Percentiles rank a stretch among this genome's conserved stretches.
phyloP scores from a whole-genome alignment of 2,888 invertebrate genomes.

The Prenolepis imparis region DNA sequence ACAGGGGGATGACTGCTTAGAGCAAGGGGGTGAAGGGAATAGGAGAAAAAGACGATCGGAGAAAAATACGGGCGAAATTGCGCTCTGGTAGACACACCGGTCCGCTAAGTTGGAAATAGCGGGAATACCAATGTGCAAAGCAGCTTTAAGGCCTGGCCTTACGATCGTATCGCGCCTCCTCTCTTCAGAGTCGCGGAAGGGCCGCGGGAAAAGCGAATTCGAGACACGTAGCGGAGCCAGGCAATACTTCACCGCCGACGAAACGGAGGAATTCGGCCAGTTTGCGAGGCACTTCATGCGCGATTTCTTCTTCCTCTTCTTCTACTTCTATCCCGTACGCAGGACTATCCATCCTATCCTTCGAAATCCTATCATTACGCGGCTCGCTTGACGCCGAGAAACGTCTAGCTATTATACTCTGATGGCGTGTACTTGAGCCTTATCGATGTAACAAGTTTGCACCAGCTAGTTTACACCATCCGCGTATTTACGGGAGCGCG shows the following conservation, averaged over 20 bases:
- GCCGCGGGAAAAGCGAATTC: conserved; percentile 71
- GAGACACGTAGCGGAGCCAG: conserved; percentile 77
- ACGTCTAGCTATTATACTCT: conserved; percentile 31
- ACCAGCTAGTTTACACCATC: conserved; percentile 5
- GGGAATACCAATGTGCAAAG: conserved; percentile 78
- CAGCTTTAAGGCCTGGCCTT: conserved; percentile 57
- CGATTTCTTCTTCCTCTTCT: conserved; percentile 39
- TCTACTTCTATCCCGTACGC: conserved; percentile 7
- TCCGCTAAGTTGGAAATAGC: conserved; percentile 66
- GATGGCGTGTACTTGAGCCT: conserved; percentile 15
- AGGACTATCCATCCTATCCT: conserved; percentile 22
- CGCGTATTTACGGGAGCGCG: background rate
- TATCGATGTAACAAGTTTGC: conserved; percentile 18
- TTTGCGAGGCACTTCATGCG: conserved; percentile 66
- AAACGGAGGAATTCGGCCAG: conserved; percentile 80
- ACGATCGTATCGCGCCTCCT: conserved; percentile 13
- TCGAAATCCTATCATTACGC: conserved; percentile 68
- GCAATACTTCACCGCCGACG: conserved; percentile 79
- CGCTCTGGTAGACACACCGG: conserved; percentile 55
- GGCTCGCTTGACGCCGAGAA: conserved; percentile 37
- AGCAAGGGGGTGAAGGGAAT: background rate
- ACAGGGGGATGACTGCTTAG: background rate
- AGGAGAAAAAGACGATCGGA: conserved; percentile 31
- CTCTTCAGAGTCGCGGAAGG: conserved; percentile 19
- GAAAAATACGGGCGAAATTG: conserved; percentile 69